A percentile compares a stretch with the other conserved stretches of the same genome.
Conservation (phyloP, 2,888 invertebrate genomes). For the Macrophya annulata region DNA sequence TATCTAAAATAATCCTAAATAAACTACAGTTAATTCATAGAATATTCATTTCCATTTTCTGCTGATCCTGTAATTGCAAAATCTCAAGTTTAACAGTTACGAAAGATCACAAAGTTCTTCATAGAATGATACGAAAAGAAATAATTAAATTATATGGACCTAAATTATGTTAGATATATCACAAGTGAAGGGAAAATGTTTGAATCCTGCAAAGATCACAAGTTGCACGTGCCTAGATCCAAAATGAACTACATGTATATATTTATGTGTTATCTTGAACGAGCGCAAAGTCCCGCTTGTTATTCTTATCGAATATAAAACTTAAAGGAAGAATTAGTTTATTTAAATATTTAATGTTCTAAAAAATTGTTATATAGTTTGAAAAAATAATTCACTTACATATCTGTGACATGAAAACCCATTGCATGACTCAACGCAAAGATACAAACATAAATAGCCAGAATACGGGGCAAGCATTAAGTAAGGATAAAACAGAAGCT, state of each 20-base stretch:
- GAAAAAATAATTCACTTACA: slow-evolving; percentile 48
- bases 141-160: background rate
- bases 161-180: background rate
- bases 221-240: background rate
- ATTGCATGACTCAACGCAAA: slow-evolving; percentile 50
- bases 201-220: background rate
- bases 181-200: background rate
- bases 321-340: background rate
- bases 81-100: background rate
- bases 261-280: background rate
- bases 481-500: slow-evolving; percentile 55
- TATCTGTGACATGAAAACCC: slow-evolving; percentile 50
- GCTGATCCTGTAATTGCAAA: background rate
- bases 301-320: background rate
- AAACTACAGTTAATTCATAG: background rate
- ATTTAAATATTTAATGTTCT: background rate
- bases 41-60: background rate
- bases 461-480: slow-evolving; percentile 56
- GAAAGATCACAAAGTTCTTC: background rate
- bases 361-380: slow-evolving; percentile 32
- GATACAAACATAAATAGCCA: slow-evolving; percentile 54
- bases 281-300: background rate
- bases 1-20: background rate
- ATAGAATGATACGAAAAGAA: background rate
- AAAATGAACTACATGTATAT: background rate